Percentiles rank a stretch among this genome's conserved stretches.
phyloP scores from a whole-genome alignment of 2,888 invertebrate species.

The Gymnosoma rotundatum region DNA sequence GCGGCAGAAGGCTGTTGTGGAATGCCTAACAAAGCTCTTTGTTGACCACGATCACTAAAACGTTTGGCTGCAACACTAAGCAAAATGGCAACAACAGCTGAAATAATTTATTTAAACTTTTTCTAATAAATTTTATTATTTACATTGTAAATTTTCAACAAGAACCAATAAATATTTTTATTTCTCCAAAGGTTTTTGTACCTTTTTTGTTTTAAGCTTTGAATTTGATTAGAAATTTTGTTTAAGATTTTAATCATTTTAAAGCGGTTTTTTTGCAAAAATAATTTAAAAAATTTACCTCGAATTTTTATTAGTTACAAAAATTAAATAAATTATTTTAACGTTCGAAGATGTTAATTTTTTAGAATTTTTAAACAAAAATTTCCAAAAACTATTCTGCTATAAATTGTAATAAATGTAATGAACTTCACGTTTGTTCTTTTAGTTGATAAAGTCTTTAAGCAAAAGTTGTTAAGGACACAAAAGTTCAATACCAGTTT shows the following conservation, averaged over 20 bases:
- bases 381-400: neutral
- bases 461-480: neutral
- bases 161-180: conserved; percentile 1
- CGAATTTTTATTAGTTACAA: neutral
- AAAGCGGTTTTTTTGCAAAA: neutral
- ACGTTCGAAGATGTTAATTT: conserved; percentile 22
- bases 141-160: conserved; percentile 21
- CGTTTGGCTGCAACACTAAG: conserved; percentile 18
- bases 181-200: conserved; percentile 5
- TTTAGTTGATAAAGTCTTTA: neutral
- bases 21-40: conserved; percentile 50
- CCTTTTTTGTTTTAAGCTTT: neutral
- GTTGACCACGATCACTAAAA: neutral
- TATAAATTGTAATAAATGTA: conserved; percentile 9
- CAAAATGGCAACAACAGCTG: neutral
- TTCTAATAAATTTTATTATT: neutral
- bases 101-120: neutral
- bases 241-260: too few relatives aligned
- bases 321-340: neutral
- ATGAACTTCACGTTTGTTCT: conserved; percentile 16
- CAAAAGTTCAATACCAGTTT: neutral
- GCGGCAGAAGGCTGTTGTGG: conserved; percentile 28
- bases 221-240: neutral
- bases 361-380: neutral
- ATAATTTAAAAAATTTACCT: neutral